phyloP scores from a whole-genome alignment of 2,113 vertebrate genomes.

The Vidua chalybeata region DNA sequence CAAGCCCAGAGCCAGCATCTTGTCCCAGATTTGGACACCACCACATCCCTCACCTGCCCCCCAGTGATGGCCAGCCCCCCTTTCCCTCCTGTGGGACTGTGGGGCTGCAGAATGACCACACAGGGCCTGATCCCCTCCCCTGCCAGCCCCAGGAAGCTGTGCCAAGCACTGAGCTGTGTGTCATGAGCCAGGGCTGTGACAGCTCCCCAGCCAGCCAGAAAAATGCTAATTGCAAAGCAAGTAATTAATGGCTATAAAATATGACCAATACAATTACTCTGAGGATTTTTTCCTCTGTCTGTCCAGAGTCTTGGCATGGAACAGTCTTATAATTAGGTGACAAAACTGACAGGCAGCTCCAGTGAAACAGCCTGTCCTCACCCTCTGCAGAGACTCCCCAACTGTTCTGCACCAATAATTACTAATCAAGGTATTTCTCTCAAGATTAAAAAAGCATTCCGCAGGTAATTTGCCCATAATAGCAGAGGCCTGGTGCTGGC shows the following conservation, averaged over 20 bases:
- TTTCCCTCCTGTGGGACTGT: background rate
- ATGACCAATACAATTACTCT: slow-evolving; percentile 20
- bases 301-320: background rate
- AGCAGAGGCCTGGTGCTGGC: background rate
- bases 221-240: slow-evolving; percentile 36
- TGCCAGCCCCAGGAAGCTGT: background rate
- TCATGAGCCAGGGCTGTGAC: background rate
- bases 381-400: slow-evolving; percentile 68
- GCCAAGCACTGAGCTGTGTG: background rate
- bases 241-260: slow-evolving; percentile 56
- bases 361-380: slow-evolving; percentile 62
- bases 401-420: slow-evolving; percentile 72
- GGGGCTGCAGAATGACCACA: background rate
- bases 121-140: background rate
- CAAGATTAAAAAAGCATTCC: background rate
- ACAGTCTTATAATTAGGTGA: slow-evolving; percentile 81
- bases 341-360: slow-evolving; percentile 78
- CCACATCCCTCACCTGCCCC: background rate
- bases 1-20: background rate
- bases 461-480: background rate
- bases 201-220: slow-evolving; percentile 18
- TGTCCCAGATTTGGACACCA: background rate
- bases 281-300: background rate
- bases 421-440: slow-evolving; percentile 61
- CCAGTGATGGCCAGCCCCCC: background rate